Conservation (phyloP, 1,140 invertebrate species). For the Diuraphis noxia region DNA sequence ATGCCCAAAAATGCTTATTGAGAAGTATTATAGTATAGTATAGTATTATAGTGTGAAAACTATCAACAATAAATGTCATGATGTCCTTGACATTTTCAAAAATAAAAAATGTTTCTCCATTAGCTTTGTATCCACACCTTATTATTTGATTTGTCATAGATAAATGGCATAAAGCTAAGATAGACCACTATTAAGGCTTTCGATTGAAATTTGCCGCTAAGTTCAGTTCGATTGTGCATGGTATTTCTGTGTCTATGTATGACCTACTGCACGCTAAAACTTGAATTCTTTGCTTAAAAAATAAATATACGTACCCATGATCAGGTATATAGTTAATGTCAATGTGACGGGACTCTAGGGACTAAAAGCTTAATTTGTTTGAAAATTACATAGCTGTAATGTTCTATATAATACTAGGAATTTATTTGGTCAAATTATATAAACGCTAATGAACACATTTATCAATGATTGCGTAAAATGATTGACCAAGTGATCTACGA, state of each 20-base stretch:
- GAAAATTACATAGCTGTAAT: background rate
- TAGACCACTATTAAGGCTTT: background rate
- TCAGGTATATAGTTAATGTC: background rate
- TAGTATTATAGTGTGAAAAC: background rate
- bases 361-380: conserved; percentile 1
- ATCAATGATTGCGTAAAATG: background rate
- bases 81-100: background rate
- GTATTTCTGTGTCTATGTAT: background rate
- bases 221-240: background rate
- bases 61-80: background rate
- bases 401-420: background rate
- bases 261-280: background rate
- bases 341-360: background rate
- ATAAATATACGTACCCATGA: background rate
- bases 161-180: background rate
- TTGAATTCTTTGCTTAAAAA: background rate
- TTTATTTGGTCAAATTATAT: background rate
- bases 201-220: background rate
- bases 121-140: background rate
- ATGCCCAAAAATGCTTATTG: background rate
- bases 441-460: background rate
- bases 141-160: background rate
- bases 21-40: too few species aligned
- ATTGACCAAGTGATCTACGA: background rate
- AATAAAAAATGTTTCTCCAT: background rate